Percentiles rank a stretch among this genome's conserved stretches.
These are phyloP conservation scores for Ctenoplectra terminalis DNA, from an alignment of 1,140 invertebrate species.

Conservation along the genomic window DNA sequence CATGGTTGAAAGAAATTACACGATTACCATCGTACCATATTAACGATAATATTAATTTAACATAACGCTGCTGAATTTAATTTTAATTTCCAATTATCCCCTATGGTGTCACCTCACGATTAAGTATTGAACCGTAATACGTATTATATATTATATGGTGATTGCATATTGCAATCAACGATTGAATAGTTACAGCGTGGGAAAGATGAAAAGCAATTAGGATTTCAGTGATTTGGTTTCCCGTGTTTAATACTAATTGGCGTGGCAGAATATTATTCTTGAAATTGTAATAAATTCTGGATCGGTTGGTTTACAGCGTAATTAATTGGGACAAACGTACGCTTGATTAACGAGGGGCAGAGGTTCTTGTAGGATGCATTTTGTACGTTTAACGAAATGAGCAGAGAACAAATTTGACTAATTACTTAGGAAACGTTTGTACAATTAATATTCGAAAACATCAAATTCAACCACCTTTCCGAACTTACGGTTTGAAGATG, in stretches of 20 bases:
- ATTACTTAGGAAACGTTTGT: background rate
- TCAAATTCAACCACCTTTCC: background rate
- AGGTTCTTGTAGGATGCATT: background rate
- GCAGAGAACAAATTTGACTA: background rate
- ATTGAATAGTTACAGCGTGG: too few species aligned
- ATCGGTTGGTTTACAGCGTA: background rate
- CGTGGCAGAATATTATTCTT: background rate
- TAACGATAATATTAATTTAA: too few species aligned
- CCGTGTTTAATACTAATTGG: background rate
- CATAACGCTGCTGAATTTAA: too few species aligned
- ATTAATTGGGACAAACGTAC: conserved; percentile 4
- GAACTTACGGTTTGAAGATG: background rate
- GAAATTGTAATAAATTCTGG: background rate
- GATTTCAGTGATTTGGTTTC: too few species aligned
- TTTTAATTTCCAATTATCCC: too few species aligned
- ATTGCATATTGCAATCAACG: too few species aligned
- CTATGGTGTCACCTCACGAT: too few species aligned
- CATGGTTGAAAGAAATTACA: too few species aligned
- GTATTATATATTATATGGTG: too few species aligned
- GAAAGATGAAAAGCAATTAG: too few species aligned
- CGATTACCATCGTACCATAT: too few species aligned
- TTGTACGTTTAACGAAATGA: background rate
- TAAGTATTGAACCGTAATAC: too few species aligned
- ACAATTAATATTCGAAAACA: background rate
- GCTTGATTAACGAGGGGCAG: conserved; percentile 2